Base-by-base conservation (phyloP, 2,797 vertebrate species). In the Sorex maritimensis region DNA sequence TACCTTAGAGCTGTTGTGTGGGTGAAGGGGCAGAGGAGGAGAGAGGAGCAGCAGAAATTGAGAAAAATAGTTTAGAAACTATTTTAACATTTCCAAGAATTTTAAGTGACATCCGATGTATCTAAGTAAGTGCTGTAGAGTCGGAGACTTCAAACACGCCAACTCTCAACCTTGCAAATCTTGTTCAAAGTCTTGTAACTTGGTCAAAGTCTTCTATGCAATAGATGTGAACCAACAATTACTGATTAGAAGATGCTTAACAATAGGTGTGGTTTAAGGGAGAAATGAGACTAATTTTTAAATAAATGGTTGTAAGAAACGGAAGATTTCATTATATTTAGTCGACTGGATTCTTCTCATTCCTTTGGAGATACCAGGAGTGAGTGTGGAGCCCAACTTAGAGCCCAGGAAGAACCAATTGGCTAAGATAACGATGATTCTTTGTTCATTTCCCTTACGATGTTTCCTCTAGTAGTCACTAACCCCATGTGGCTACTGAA, bases 371-470 rank as follows among this genome's bases (percentile, higher is more conserved):
- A 15, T 23, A 3, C 3, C 2, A 21, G 19, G 34, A 81, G 14
- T 11, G 4, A 81, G 14, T 11, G 4, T 11, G 23, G 26, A 78
- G 1, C 5, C 12, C 34, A 28, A 3, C 65, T 49, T 17, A 71
- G 38, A 88, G 46, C 0, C 65, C 28, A 38, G 68, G 21, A 14
- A 28, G 41, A 75, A 21, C 4, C 9, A 34, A 2, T 2, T 49
- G n/a, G 8, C 28, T 46, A 2, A 3, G 38, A 21, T 6, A 4
- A 4, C 14, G 63, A 3, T 5, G 1, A 3, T 2, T 4, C 23
- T 28, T 15, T 68, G n/a, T 26, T 24, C 71, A 1, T 34, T 34
- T 55, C 17, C 21, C 23, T 4, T 46, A 3, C 10, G 15, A 8
- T 38, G 1, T 49, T 63, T 38, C 68, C 0, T 28, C 49, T 0